phyloP scores from a whole-genome alignment of 2,797 vertebrate species.

The Fratercula arctica region DNA sequence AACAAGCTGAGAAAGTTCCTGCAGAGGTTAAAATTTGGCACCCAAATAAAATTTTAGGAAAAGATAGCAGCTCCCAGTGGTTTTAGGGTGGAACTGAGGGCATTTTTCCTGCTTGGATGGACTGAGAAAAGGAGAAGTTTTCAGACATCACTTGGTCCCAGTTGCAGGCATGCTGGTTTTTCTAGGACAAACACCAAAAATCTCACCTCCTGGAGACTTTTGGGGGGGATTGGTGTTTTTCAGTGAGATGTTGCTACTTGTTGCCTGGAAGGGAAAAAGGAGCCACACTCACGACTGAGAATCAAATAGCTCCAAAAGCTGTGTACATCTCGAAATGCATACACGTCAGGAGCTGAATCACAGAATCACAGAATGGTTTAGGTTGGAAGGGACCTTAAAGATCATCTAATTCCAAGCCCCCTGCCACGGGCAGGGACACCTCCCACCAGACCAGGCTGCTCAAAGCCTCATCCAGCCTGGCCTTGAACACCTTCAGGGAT shows the following conservation, averaged over 20 bases:
- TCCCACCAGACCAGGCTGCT: too few relatives aligned
- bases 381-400: too few relatives aligned
- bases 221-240: neutral
- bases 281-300: neutral
- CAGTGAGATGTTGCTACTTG: neutral
- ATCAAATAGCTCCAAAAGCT: fast-evolving
- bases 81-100: neutral
- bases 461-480: too few relatives aligned
- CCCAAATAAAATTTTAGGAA: neutral
- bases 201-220: neutral
- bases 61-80: neutral
- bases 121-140: neutral
- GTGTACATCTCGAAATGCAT: fast-evolving
- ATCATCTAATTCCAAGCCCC: too few relatives aligned
- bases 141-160: neutral
- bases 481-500: too few relatives aligned
- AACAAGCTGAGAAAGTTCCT: neutral
- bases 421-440: too few relatives aligned
- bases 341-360: neutral
- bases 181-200: neutral
- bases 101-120: neutral
- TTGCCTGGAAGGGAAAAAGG: neutral
- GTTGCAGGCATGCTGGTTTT: neutral
- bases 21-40: neutral
- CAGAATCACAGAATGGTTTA: too few relatives aligned